Evolutionary conservation across 2,113 vertebrate species (phyloP).

Genomic region (Etheostoma spectabile): DNA sequence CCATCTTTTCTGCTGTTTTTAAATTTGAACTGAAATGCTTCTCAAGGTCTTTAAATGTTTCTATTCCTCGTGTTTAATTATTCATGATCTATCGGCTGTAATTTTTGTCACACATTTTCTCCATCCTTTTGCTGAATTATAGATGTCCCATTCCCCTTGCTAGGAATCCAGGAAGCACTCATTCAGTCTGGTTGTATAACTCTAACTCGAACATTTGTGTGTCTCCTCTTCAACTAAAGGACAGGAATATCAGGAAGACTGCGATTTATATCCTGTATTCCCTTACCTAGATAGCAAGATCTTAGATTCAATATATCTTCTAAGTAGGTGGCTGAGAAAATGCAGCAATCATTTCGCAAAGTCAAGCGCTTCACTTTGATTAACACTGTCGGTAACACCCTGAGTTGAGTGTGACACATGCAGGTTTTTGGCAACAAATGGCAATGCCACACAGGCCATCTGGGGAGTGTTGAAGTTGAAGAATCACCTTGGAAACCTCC

Average conservation of each 20-base stretch:
- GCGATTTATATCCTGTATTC: slow-evolving; percentile 64
- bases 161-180: slow-evolving; percentile 64
- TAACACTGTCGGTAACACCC: slow-evolving; percentile 74
- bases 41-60: slow-evolving; percentile 81
- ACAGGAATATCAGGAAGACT: slow-evolving; percentile 57
- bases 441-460: slow-evolving; percentile 60
- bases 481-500: slow-evolving; percentile 73
- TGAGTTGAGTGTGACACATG: slow-evolving; percentile 49
- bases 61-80: slow-evolving; percentile 76
- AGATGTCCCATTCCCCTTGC: slow-evolving; percentile 69
- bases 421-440: slow-evolving; percentile 72
- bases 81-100: slow-evolving; percentile 78
- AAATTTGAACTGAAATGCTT: slow-evolving; percentile 70
- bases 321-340: slow-evolving; percentile 69
- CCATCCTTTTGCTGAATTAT: slow-evolving; percentile 81
- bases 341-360: slow-evolving; percentile 71
- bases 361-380: slow-evolving; percentile 73
- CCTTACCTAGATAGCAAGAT: slow-evolving; percentile 50
- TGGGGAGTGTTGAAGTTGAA: slow-evolving; percentile 73
- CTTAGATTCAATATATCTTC: slow-evolving; percentile 66
- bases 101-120: slow-evolving; percentile 80
- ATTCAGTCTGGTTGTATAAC: slow-evolving; percentile 75
- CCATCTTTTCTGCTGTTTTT: slow-evolving; percentile 45
- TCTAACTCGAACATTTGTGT: slow-evolving; percentile 56
- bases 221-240: slow-evolving; percentile 62